Conservation (phyloP, 2,113 vertebrate genomes). For the Plectropomus leopardus region DNA sequence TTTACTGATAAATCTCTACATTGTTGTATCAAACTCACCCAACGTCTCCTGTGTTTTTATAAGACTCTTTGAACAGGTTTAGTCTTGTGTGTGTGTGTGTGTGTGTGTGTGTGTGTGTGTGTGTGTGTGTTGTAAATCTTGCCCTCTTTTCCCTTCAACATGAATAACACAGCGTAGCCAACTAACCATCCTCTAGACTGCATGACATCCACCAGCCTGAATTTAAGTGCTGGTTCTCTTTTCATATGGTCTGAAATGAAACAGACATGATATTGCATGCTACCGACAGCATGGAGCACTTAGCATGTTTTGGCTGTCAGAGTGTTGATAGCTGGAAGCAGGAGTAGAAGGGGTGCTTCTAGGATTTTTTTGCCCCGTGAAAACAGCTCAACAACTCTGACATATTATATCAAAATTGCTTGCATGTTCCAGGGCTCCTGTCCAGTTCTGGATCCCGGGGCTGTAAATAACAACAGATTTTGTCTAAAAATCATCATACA, state of each 20-base stretch:
- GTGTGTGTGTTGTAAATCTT: slow-evolving; percentile 13
- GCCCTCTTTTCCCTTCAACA: slow-evolving; percentile 17
- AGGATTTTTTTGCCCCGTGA: not conserved
- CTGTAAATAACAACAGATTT: not conserved
- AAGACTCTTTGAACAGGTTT: slow-evolving; percentile 12
- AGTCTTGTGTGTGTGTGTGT: not conserved
- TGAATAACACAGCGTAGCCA: slow-evolving; percentile 24
- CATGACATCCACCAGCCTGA: slow-evolving; percentile 5
- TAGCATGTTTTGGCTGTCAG: slow-evolving; percentile 27
- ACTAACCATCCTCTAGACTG: not conserved
- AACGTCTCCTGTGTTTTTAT: not conserved
- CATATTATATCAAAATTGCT: slow-evolving; percentile 11
- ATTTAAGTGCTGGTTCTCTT: slow-evolving; percentile 29
- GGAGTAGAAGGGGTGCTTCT: not conserved
- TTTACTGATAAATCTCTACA: slow-evolving; percentile 14
- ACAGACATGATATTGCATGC: slow-evolving; percentile 26
- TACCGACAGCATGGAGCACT: not conserved
- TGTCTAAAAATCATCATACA: not conserved
- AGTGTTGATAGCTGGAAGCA: slow-evolving; percentile 21
- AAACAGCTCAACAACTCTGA: slow-evolving; percentile 24
- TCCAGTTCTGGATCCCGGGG: not conserved
- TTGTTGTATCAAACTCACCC: slow-evolving; percentile 21
- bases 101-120: not conserved
- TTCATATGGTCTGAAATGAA: slow-evolving; percentile 31
- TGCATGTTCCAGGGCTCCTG: slow-evolving; percentile 1